Percentiles rank a stretch among this genome's conserved stretches.
Evolutionary conservation across 2,113 vertebrate genomes (phyloP).

Genomic region (Myrmecobius fasciatus): DNA sequence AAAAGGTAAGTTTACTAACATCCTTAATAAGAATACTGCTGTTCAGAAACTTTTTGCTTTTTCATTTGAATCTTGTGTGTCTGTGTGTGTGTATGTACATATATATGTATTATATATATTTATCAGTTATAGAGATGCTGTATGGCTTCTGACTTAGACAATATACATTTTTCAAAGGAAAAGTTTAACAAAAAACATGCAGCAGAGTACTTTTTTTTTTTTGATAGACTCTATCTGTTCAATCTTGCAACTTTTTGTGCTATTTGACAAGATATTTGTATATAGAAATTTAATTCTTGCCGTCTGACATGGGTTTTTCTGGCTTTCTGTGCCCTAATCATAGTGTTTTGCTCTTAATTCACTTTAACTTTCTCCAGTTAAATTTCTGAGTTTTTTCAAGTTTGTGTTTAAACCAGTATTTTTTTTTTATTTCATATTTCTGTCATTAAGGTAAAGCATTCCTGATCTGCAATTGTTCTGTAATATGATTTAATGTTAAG

Average conservation of each 20-base stretch:
- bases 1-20: constrained; percentile 30
- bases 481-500: constrained; percentile 63
- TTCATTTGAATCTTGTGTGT: constrained; percentile 23
- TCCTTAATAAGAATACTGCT: constrained; percentile 35
- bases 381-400: constrained; percentile 79
- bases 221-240: constrained; percentile 59
- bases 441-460: constrained; percentile 91
- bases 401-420: constrained; percentile 79
- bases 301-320: constrained; percentile 97
- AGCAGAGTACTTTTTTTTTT: constrained; percentile 86
- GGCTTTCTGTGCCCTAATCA: constrained; percentile 90
- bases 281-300: constrained; percentile 84
- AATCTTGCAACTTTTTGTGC: constrained; percentile 61
- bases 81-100: not conserved
- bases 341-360: constrained; percentile 85
- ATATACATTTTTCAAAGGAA: too few species aligned
- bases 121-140: constrained; percentile 54
- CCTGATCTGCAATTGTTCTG: constrained; percentile 91
- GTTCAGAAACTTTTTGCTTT: constrained; percentile 42
- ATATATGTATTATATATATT: too few species aligned
- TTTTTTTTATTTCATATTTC: constrained; percentile 69
- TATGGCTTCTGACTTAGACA: constrained; percentile 47
- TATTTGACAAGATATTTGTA: constrained; percentile 69
- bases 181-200: constrained; percentile 87
- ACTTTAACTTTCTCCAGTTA: constrained; percentile 73